These are phyloP conservation scores for Sebastes miniatus DNA, from an alignment of 2,797 vertebrate genomes.

Conservation along the genomic window DNA sequence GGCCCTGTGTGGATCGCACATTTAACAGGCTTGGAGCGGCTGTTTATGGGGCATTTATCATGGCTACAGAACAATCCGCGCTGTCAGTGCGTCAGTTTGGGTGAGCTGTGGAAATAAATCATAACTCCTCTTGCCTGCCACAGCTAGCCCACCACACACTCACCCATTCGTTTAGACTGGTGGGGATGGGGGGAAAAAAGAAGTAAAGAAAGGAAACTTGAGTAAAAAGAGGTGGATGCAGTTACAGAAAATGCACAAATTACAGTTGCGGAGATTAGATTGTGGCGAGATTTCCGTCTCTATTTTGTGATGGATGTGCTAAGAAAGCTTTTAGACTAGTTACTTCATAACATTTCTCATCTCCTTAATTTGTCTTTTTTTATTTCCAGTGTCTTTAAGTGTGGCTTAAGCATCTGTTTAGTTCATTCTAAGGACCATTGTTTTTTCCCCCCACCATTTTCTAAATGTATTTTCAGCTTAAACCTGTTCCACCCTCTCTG, in stretches of 20 bases:
- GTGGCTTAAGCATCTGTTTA: neutral
- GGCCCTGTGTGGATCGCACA: slow-evolving; percentile 45
- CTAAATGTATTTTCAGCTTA: slow-evolving; percentile 44
- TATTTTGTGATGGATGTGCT: slow-evolving; percentile 8
- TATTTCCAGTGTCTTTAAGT: neutral
- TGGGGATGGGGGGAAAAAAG: slow-evolving; percentile 9
- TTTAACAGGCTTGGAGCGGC: slow-evolving; percentile 53
- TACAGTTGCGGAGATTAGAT: slow-evolving; percentile 10
- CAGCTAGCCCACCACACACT: slow-evolving; percentile 52
- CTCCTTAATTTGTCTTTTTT: neutral
- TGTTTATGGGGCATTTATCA: slow-evolving; percentile 78
- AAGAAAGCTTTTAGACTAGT: neutral
- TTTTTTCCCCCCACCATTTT: slow-evolving; percentile 2
- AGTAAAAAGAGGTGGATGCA: neutral
- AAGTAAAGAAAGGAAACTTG: neutral
- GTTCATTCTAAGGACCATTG: neutral
- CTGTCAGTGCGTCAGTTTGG: slow-evolving; percentile 69
- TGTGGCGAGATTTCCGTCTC: neutral
- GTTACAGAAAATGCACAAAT: slow-evolving; percentile 1
- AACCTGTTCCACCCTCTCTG: slow-evolving; percentile 22
- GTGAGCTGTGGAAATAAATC: slow-evolving; percentile 71
- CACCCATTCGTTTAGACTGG: slow-evolving; percentile 34
- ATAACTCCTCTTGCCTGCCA: slow-evolving; percentile 68
- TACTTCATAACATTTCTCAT: neutral
- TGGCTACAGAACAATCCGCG: slow-evolving; percentile 65